Conservation (phyloP, 2,888 invertebrate genomes). For the Eilema depressum region DNA sequence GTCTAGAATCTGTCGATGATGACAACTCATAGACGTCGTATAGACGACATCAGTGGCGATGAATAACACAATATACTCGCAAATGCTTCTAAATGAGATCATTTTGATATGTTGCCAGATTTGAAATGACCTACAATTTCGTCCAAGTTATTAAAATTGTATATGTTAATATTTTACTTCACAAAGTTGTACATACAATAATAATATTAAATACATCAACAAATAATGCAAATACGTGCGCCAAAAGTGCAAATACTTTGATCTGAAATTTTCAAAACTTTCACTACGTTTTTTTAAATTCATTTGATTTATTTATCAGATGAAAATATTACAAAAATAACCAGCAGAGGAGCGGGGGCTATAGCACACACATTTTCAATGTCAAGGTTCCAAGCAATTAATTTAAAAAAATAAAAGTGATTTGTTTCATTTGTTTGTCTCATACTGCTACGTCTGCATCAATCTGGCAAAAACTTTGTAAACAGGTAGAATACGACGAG, state of each 20-base stretch:
- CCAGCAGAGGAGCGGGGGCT: not conserved
- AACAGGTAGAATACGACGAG: no score
- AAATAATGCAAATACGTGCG: not conserved
- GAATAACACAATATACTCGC: slow-evolving; percentile 14
- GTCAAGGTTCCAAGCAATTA: no score
- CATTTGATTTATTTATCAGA: not conserved
- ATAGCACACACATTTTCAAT: not conserved
- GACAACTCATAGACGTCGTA: slow-evolving; percentile 35
- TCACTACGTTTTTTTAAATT: not conserved
- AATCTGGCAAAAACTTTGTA: no score
- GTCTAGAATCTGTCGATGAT: slow-evolving; percentile 12
- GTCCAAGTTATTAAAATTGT: slow-evolving; percentile 3
- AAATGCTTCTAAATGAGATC: slow-evolving; percentile 30
- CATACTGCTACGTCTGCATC: no score
- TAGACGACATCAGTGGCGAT: slow-evolving; percentile 26
- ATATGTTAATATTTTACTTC: not conserved
- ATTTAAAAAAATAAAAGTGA: no score
- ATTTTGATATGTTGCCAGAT: slow-evolving; percentile 24
- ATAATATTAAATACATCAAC: not conserved
- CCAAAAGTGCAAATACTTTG: not conserved
- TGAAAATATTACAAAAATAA: not conserved
- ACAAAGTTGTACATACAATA: not conserved
- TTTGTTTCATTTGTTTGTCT: no score
- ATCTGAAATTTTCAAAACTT: not conserved
- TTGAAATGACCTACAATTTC: slow-evolving; percentile 5